A percentile compares a stretch with the other conserved stretches of the same genome.
Conservation (phyloP, 2,888 invertebrate species). For the Amphipyra berbera region DNA sequence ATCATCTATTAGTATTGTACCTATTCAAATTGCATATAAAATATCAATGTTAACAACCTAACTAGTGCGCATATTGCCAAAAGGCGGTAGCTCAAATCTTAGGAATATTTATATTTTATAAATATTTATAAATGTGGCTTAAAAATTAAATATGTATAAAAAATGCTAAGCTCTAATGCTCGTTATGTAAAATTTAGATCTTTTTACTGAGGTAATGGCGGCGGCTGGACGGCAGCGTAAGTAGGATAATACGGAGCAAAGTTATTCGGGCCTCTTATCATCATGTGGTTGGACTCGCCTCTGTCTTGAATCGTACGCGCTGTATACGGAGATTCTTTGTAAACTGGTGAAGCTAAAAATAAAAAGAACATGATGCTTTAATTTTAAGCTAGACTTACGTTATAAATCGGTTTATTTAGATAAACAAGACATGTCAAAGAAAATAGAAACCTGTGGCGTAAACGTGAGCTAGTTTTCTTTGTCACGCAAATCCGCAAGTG, state of each 20-base stretch:
- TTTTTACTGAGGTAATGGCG: slow-evolving; percentile 83
- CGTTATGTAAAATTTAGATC: slow-evolving; percentile 5
- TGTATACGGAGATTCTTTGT: slow-evolving; percentile 91
- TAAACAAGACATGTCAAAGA: too few species aligned
- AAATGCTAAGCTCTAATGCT: slow-evolving; percentile 45
- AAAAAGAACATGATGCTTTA: neutral
- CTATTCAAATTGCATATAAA: slow-evolving; percentile 14
- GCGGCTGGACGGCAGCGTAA: slow-evolving; percentile 89
- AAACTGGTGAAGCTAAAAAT: slow-evolving; percentile 91
- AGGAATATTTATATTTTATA: slow-evolving; percentile 29
- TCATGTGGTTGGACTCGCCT: slow-evolving; percentile 90
- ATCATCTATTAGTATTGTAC: slow-evolving; percentile 6
- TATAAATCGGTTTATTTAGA: too few species aligned
- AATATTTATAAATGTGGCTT: slow-evolving; percentile 50
- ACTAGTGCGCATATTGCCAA: slow-evolving; percentile 53
- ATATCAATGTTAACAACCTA: slow-evolving; percentile 49
- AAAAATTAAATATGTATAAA: slow-evolving; percentile 50
- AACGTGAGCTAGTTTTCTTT: too few species aligned
- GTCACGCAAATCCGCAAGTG: too few species aligned
- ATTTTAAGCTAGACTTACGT: too few species aligned
- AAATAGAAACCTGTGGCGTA: too few species aligned
- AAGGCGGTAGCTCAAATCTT: slow-evolving; percentile 50
- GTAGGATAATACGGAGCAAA: slow-evolving; percentile 91
- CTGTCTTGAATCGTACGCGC: slow-evolving; percentile 91
- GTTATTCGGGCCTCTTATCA: slow-evolving; percentile 81